Evolutionary conservation across 2,797 vertebrate genomes (phyloP).

Genomic region (Iguana delicatissima): DNA sequence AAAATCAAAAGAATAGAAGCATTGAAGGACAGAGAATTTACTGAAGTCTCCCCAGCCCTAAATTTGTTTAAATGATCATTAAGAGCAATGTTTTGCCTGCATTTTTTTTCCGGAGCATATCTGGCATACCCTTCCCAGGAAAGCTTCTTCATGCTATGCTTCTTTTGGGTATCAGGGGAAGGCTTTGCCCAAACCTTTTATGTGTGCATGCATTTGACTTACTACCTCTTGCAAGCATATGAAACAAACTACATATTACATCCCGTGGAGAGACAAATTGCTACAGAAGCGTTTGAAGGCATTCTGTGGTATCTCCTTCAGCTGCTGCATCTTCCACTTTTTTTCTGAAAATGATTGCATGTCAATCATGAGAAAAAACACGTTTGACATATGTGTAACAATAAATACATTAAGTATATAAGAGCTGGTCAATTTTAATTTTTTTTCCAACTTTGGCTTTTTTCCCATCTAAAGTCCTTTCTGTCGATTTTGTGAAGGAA

Average conservation of each 20-base stretch:
- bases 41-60: not conserved
- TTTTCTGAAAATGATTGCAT: not conserved
- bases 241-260: not conserved
- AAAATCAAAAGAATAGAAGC: not conserved
- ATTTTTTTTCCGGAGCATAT: not conserved
- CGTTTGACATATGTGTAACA: not conserved
- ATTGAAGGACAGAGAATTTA: not conserved
- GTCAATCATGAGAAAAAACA: not conserved
- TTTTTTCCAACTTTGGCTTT: no score
- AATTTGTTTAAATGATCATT: not conserved
- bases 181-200: not conserved
- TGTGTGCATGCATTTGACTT: not conserved
- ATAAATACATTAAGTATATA: not conserved
- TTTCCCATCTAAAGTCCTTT: not conserved
- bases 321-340: constrained; percentile 16
- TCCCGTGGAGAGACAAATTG: not conserved
- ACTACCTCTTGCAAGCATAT: not conserved
- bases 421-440: no score
- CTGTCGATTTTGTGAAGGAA: not conserved
- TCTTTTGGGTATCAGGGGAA: not conserved
- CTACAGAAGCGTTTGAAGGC: not conserved
- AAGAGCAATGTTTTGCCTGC: not conserved
- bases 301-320: not conserved
- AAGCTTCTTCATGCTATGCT: no score
- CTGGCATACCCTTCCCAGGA: not conserved